Base-by-base conservation (phyloP, 1,140 invertebrate species). In the Trichonephila clavipes region DNA sequence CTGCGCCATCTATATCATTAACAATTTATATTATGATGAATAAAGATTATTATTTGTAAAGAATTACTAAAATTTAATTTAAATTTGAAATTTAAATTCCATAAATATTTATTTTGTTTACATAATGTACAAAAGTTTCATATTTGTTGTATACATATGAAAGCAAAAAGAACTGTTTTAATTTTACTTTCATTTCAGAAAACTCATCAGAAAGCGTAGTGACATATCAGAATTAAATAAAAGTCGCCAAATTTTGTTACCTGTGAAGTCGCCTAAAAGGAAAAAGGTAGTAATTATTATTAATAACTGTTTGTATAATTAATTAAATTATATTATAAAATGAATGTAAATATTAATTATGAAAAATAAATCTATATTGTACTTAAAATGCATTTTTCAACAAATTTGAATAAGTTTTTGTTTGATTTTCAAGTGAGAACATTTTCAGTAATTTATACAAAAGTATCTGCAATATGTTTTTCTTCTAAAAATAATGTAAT, bases 241-340 rank as follows among this genome's bases (percentile, higher is more conserved):
- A 90, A 61, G 72, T 7, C 69, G 72, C 12, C 69, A 90, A 34
- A 40, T 90, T 90, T 34, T 90, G 19, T 62, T 90, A 8, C 66
- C 89, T 34, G 34, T 8, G 19, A 61, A 72, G 19, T 90, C 89
- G 10, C 89, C 69, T 82, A 82, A 40, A 62, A 90, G 62, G n/a
- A 90, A 81, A n/a, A 90, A 90, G 72, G 89, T 90, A 90, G 59
- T 87, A 28, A 44, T 58, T 44, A 19, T 83, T 83, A 4, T 83
- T 58, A 4, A 83, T 83, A n/a, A 8, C 51, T 51, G 34, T 40
- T 21, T 21, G 18, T 4, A 44, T 12, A 34, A 77, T 77, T 18
- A 40, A 34, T 18, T 64, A 51, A 51, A 10, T 51, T 51, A 10
- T 51, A 10, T 51, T 51, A 51, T 12, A 10, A 12, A 51, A 51